phyloP scores from a whole-genome alignment of 2,113 vertebrate genomes.

The Microtus pennsylvanicus region DNA sequence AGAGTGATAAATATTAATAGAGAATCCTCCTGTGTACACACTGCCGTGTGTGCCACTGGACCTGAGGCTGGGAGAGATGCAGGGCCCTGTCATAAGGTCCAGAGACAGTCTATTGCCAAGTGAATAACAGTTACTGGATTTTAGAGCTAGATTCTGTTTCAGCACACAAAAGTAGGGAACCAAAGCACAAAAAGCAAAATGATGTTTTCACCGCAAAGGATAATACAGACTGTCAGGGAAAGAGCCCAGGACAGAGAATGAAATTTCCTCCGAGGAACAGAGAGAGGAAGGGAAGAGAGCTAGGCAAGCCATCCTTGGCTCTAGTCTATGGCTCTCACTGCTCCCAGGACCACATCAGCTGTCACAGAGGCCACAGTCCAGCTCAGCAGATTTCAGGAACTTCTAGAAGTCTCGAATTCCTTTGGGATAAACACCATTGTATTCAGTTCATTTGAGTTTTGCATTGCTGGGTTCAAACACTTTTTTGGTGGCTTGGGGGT shows the following conservation, averaged over 20 bases:
- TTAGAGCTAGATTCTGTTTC: background rate
- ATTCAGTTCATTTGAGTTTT: background rate
- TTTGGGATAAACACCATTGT: background rate
- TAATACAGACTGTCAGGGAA: constrained; percentile 40
- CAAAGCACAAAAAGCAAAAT: constrained; percentile 40
- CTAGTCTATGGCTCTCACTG: fast-evolving
- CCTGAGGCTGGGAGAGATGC: background rate
- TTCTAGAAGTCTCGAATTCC: background rate
- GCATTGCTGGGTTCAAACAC: background rate
- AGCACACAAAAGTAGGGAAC: constrained; percentile 14
- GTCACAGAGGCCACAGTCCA: background rate
- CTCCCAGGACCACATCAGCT: fast-evolving
- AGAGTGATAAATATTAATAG: constrained; percentile 66
- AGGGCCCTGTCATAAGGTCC: background rate
- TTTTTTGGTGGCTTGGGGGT: background rate
- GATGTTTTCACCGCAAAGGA: constrained; percentile 8
- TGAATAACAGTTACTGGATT: constrained; percentile 41
- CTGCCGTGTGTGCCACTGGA: background rate
- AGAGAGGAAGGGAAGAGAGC: background rate
- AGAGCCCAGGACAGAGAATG: constrained; percentile 26
- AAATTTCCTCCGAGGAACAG: constrained; percentile 45
- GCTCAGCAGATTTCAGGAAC: background rate
- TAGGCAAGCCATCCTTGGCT: background rate
- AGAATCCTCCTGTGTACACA: background rate
- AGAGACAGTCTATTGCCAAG: constrained; percentile 24